Base-by-base conservation (phyloP, 2,888 invertebrate species). In the Diplazon laetatorius region DNA sequence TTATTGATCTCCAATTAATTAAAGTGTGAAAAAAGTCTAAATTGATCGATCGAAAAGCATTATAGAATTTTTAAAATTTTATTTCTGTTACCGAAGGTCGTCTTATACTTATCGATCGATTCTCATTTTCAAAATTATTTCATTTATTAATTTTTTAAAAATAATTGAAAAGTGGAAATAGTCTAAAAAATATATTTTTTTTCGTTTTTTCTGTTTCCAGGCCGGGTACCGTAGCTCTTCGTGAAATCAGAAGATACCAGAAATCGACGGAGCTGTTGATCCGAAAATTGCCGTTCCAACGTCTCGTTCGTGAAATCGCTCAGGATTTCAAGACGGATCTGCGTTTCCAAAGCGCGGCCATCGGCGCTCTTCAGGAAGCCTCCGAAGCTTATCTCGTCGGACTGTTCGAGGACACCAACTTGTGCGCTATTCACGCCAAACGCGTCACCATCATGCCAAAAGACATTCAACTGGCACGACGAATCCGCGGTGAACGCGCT, bases 371-470 rank as follows among this genome's bases (percentile, higher is more conserved):
- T 81, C 93, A 97, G 95, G 98, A 98, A 93, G 97, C 97, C 60
- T 95, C 95, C 85, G 97, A 97, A 92, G 97, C 97, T 2, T 97
- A 97, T 92, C 93, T 98, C 84, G 98, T 98, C 78, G 98, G 98
- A 81, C 93, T 99, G 76, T 98, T 99, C 92, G 98, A 98, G 93
- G 98, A 99, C 93, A 98, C 98, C 84, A 99, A 98, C 93, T 94
- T 98, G 94, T 98, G 98, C 93, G 98, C 98, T 84, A 98, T 98
- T 91, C 98, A 98, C 89, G 98, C 98, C 87, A 98, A 98, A 92
- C 95, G 98, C 88, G 98, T 98, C 70, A 98, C 98, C 82, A 98
- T 98, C 92, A 98, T 98, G 98, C 98, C 98, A 87, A 98, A 98
- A 92, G 98, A 98, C 91, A 98, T 98, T 89, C 98, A 98, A 92